phyloP scores from a whole-genome alignment of 2,797 vertebrate genomes.

The Bryconaethiops microstoma region DNA sequence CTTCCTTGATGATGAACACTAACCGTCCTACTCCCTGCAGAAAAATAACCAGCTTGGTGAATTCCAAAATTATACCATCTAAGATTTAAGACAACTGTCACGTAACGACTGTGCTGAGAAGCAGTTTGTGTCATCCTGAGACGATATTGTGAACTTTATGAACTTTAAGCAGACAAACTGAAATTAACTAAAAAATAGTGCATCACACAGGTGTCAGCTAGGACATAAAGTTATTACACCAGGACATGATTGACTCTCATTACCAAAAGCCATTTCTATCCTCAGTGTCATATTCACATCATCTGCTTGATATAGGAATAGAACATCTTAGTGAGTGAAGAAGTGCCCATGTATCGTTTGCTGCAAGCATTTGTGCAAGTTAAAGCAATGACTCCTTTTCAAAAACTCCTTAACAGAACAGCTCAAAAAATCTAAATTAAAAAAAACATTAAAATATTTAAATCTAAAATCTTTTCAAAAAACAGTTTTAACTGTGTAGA shows the following conservation, averaged over 20 bases:
- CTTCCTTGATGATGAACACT: background rate
- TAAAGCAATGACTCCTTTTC: background rate
- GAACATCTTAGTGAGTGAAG: background rate
- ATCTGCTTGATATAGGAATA: background rate
- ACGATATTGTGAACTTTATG: background rate
- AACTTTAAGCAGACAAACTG: background rate
- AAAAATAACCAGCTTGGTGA: background rate
- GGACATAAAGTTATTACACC: background rate
- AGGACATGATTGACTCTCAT: background rate
- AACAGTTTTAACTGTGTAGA: too few relatives aligned
- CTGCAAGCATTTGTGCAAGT: background rate
- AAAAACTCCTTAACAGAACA: background rate
- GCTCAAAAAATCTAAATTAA: too few relatives aligned
- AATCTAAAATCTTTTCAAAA: too few relatives aligned
- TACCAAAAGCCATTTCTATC: background rate
- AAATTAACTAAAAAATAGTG: background rate
- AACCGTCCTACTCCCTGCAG: too few relatives aligned
- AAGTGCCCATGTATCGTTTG: background rate
- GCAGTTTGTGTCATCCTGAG: background rate
- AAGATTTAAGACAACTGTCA: background rate
- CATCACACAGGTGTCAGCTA: background rate
- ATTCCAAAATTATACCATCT: background rate
- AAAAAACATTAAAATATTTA: too few relatives aligned
- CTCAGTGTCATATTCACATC: background rate
- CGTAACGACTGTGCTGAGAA: background rate